These are phyloP conservation scores for Crossocerus cetratus DNA, from an alignment of 2,888 invertebrate species.

Conservation along the genomic window DNA sequence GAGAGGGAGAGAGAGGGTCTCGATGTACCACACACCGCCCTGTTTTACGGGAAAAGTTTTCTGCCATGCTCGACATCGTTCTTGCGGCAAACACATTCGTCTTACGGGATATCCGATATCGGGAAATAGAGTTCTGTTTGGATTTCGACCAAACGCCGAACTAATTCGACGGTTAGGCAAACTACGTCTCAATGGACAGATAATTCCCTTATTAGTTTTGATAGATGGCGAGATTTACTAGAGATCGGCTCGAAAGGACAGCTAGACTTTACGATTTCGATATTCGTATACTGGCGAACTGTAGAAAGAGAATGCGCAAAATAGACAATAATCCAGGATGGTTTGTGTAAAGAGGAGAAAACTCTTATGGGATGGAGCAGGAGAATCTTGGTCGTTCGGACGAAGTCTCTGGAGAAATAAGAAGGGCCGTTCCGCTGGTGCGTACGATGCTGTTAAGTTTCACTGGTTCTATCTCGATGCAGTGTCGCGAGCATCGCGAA, in stretches of 20 bases:
- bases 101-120: neutral
- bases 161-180: too few species aligned
- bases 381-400: conserved; percentile 45
- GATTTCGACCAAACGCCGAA: too few species aligned
- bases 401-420: conserved; percentile 67
- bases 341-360: conserved; percentile 12
- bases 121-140: too few species aligned
- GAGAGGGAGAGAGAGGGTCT: conserved; percentile 19
- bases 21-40: conserved; percentile 2
- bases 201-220: too few species aligned
- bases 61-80: conserved; percentile 20
- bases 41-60: conserved; percentile 52
- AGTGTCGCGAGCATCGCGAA: too few species aligned
- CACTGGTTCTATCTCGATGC: conserved; percentile 1
- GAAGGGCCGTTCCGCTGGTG: conserved; percentile 43
- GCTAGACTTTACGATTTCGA: too few species aligned
- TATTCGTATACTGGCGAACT: neutral
- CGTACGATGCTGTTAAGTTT: conserved; percentile 42
- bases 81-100: conserved; percentile 29
- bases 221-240: too few species aligned
- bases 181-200: too few species aligned
- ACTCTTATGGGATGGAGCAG: conserved; percentile 2
- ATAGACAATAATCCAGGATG: conserved; percentile 10
- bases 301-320: conserved; percentile 31
- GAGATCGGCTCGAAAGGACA: too few species aligned